Conservation (phyloP, 2,113 vertebrate genomes). For the Pachyramphus minor region DNA sequence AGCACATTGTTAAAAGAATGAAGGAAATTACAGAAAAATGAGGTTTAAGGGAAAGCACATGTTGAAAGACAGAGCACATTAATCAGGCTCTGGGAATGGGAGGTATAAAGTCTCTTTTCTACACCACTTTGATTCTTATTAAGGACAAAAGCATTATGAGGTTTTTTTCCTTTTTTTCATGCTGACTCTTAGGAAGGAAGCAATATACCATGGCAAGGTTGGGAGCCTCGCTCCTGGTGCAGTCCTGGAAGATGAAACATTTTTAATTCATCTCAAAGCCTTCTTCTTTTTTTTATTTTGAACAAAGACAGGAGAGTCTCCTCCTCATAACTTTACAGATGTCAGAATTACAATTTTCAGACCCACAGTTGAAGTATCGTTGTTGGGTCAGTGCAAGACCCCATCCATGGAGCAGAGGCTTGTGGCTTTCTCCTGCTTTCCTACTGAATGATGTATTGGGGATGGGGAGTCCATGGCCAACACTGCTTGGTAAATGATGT, state of each 20-base stretch:
- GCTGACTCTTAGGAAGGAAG: conserved; percentile 32
- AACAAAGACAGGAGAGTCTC: not conserved
- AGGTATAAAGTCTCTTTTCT: conserved; percentile 45
- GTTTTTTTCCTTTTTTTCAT: not conserved
- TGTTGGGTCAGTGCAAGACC: not conserved
- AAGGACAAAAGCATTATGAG: conserved; percentile 33
- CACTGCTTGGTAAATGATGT: not conserved
- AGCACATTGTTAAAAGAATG: conserved; percentile 62
- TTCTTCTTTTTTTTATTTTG: not conserved
- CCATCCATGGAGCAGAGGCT: not conserved
- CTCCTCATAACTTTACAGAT: not conserved
- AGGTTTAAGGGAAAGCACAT: conserved; percentile 63
- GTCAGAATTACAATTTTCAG: not conserved
- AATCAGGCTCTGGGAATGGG: conserved; percentile 37
- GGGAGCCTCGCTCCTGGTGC: not conserved
- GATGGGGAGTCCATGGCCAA: fast-evolving
- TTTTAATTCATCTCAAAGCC: conserved; percentile 8
- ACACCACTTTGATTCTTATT: conserved; percentile 50
- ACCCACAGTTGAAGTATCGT: not conserved
- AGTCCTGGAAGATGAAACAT: not conserved
- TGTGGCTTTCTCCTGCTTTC: not conserved
- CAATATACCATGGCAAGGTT: not conserved
- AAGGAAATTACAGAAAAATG: conserved; percentile 64
- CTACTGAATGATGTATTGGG: not conserved
- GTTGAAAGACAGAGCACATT: conserved; percentile 58